A percentile compares a stretch with the other conserved stretches of the same genome.
These are phyloP conservation scores for Zaprionus bogoriensis DNA, from an alignment of 2,888 invertebrate genomes.

Conservation along the genomic window DNA sequence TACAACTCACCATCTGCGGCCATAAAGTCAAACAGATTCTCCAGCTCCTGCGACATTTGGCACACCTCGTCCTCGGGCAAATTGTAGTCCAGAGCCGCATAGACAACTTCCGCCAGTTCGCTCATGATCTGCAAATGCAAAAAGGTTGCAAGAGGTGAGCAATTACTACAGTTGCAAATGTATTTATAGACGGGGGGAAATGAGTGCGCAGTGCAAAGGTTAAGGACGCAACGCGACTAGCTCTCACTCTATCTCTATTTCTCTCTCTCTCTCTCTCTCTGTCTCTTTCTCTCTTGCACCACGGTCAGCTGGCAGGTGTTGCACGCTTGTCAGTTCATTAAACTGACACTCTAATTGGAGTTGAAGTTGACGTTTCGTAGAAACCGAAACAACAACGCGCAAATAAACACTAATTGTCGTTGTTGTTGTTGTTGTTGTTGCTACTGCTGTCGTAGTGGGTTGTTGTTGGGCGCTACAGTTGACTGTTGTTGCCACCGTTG, in stretches of 20 bases:
- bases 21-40: constrained; percentile 93
- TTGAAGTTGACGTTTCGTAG: constrained; percentile 72
- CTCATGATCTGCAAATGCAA: constrained; percentile 88
- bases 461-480: constrained; percentile 25
- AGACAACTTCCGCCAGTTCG: constrained; percentile 92
- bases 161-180: neutral
- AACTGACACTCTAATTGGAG: constrained; percentile 76
- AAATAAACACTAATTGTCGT: constrained; percentile 57
- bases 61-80: constrained; percentile 93
- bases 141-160: neutral
- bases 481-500: constrained; percentile 35
- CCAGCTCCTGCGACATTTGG: constrained; percentile 92
- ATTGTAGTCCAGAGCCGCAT: constrained; percentile 94
- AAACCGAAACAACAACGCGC: constrained; percentile 49
- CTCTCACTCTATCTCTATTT: neutral
- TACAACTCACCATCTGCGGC: constrained; percentile 86
- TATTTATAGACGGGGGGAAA: neutral
- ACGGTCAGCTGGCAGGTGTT: constrained; percentile 6
- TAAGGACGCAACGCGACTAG: constrained; percentile 33
- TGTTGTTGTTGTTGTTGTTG: constrained; percentile 18
- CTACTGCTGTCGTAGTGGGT: constrained; percentile 40
- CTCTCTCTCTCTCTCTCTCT: neutral
- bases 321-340: constrained; percentile 68
- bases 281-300: constrained; percentile 6
- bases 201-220: constrained; percentile 35